phyloP scores from a whole-genome alignment of 2,113 vertebrate species.

The Artemisiospiza belli region DNA sequence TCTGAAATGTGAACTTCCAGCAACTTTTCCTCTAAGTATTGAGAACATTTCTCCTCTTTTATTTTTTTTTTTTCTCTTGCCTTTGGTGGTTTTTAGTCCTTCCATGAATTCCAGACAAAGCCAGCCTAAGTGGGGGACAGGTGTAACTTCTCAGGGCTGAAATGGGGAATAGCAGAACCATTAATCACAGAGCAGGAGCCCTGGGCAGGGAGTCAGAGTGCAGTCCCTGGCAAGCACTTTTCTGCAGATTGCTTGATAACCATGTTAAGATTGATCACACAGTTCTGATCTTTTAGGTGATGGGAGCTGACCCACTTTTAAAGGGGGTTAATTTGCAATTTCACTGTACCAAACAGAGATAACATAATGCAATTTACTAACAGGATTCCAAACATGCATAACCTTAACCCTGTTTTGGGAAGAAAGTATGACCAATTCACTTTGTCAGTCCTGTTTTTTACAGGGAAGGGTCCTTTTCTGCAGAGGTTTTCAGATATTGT shows the following conservation, averaged over 20 bases:
- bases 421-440: neutral
- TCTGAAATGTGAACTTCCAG: neutral
- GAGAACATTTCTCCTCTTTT: neutral
- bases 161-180: neutral
- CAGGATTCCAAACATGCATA: neutral
- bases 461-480: neutral
- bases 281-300: neutral
- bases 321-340: conserved; percentile 61
- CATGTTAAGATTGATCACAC: conserved; percentile 47
- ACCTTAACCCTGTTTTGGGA: neutral
- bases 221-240: neutral
- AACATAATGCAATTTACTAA: neutral
- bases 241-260: conserved; percentile 36
- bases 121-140: neutral
- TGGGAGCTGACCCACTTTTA: conserved; percentile 36
- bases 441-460: neutral
- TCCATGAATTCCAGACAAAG: neutral
- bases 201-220: conserved; percentile 7
- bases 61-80: neutral
- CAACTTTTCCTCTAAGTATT: neutral
- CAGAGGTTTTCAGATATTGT: neutral
- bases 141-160: neutral
- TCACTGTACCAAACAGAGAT: neutral
- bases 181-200: conserved; percentile 45
- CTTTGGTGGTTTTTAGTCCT: neutral